A percentile compares a stretch with the other conserved stretches of the same genome.
These are phyloP conservation scores for Troglohyphantes excavatus DNA, from an alignment of 2,888 invertebrate genomes.

Conservation along the genomic window DNA sequence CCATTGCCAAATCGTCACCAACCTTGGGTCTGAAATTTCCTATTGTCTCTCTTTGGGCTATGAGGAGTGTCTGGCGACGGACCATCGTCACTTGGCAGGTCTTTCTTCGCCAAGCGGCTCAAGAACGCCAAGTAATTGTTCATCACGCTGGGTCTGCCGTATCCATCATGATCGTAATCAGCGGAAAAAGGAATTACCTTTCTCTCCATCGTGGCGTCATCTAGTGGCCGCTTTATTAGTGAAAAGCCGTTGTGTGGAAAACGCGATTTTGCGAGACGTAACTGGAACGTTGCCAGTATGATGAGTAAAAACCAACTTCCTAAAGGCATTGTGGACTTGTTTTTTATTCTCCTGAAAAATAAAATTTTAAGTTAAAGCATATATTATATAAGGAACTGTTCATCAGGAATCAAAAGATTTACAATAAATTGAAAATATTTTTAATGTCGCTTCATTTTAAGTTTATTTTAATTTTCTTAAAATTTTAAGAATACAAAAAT, in stretches of 20 bases:
- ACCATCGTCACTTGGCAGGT: not conserved
- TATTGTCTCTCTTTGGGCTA: conserved; percentile 70
- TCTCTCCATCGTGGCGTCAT: conserved; percentile 24
- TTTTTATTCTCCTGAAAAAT: not conserved
- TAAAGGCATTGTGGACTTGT: not conserved
- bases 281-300: conserved; percentile 12
- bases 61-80: not conserved
- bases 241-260: not conserved
- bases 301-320: conserved; percentile 44
- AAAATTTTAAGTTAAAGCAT: too few species aligned
- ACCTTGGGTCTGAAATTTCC: conserved; percentile 74
- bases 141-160: conserved; percentile 41
- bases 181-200: not conserved
- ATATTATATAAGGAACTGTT: too few species aligned
- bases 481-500: too few species aligned
- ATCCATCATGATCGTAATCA: not conserved
- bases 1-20: conserved; percentile 34
- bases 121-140: conserved; percentile 70
- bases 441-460: too few species aligned
- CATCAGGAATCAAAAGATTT: too few species aligned
- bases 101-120: conserved; percentile 60
- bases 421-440: too few species aligned
- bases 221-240: conserved; percentile 29
- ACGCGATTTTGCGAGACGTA: not conserved
- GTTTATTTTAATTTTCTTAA: too few species aligned